Conservation (phyloP, 2,888 invertebrate genomes). For the Xylocampa areola region DNA sequence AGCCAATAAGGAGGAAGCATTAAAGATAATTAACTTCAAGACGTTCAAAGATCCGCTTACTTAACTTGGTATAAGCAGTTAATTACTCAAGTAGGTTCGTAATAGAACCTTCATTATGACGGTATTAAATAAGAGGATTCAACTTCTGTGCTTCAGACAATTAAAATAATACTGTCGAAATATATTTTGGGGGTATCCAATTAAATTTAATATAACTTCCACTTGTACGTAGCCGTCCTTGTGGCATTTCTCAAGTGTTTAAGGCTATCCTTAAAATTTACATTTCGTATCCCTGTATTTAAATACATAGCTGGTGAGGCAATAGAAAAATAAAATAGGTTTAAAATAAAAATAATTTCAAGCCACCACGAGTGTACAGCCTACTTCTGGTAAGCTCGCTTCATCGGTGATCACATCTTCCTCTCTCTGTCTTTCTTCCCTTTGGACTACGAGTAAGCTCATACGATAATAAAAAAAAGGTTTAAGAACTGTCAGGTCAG, state of each 20-base stretch:
- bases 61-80: not conserved
- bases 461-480: too few species aligned
- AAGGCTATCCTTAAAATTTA: too few species aligned
- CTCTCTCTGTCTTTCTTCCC: too few species aligned
- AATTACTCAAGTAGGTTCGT: slow-evolving; percentile 5
- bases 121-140: slow-evolving; percentile 13
- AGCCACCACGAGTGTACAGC: too few species aligned
- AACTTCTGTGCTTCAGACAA: slow-evolving; percentile 12
- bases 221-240: slow-evolving; percentile 6
- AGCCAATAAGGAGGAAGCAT: not conserved
- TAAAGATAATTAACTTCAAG: slow-evolving; percentile 5
- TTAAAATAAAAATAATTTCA: too few species aligned
- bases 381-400: too few species aligned
- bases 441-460: too few species aligned
- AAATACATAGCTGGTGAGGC: too few species aligned
- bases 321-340: too few species aligned
- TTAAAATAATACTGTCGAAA: slow-evolving; percentile 23
- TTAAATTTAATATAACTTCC: slow-evolving; percentile 20
- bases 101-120: slow-evolving; percentile 4
- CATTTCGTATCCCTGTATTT: too few species aligned
- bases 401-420: too few species aligned
- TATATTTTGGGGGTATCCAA: slow-evolving; percentile 10
- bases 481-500: too few species aligned
- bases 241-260: not conserved
- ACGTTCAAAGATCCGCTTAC: slow-evolving; percentile 27